These are phyloP conservation scores for Chascanopsetta lugubris DNA, from an alignment of 2,113 vertebrate genomes.

Conservation along the genomic window DNA sequence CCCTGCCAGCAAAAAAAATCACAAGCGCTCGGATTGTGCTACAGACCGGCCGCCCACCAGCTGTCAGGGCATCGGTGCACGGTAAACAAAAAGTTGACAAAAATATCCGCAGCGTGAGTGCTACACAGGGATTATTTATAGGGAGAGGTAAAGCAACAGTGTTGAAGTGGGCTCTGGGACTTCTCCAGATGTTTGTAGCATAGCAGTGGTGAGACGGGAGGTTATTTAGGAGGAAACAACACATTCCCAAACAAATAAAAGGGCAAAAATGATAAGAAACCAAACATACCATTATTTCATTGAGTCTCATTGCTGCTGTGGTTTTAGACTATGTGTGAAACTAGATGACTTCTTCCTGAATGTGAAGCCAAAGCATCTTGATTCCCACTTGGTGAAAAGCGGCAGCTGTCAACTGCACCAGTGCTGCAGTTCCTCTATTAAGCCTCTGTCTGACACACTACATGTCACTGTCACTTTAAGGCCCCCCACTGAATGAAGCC, in stretches of 20 bases:
- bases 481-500: too few relatives aligned
- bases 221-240: background rate
- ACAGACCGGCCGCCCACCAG: background rate
- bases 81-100: conserved; percentile 6
- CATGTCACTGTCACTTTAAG: too few relatives aligned
- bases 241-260: background rate
- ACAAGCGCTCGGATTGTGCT: conserved; percentile 17
- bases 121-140: background rate
- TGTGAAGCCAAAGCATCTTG: too few relatives aligned
- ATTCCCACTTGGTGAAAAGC: too few relatives aligned
- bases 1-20: conserved; percentile 22
- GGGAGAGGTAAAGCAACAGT: background rate
- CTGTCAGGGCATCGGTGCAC: background rate
- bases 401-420: too few relatives aligned
- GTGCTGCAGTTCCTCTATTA: too few relatives aligned
- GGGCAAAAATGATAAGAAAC: background rate
- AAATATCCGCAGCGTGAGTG: conserved; percentile 1
- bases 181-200: background rate
- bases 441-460: too few relatives aligned
- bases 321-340: too few relatives aligned
- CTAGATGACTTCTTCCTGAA: too few relatives aligned
- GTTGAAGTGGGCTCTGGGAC: background rate
- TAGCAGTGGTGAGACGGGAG: background rate
- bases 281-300: background rate
- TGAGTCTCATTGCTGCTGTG: too few relatives aligned